A percentile compares a stretch with the other conserved stretches of the same genome.
Conservation (phyloP, 1,140 invertebrate genomes). For the Stenopsyche tienmushanensis region DNA sequence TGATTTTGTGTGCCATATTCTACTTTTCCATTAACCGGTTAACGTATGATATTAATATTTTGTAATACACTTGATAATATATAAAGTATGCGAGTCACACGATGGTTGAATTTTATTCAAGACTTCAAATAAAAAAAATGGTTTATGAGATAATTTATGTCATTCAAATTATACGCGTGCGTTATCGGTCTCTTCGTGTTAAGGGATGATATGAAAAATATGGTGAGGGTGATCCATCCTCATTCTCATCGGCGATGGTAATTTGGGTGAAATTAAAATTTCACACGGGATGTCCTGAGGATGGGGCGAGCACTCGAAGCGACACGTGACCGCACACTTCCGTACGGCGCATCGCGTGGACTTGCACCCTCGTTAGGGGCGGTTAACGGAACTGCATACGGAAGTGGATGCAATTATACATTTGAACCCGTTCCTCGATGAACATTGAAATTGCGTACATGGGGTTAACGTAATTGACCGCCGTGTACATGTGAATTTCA, state of each 20-base stretch:
- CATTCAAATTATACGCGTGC: too few relatives aligned
- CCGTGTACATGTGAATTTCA: neutral
- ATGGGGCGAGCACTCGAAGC: constrained; percentile 23
- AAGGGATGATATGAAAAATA: too few relatives aligned
- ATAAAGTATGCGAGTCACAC: too few relatives aligned
- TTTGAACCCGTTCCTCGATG: constrained; percentile 16
- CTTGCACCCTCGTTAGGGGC: neutral
- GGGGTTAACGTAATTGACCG: constrained; percentile 9
- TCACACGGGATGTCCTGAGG: constrained; percentile 7
- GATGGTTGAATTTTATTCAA: too few relatives aligned
- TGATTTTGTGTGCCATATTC: too few relatives aligned
- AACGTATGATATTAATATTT: too few relatives aligned
- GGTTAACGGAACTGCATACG: too few relatives aligned
- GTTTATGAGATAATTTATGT: too few relatives aligned
- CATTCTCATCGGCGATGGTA: neutral
- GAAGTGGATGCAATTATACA: constrained; percentile 19
- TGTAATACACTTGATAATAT: too few relatives aligned
- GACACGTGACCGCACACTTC: constrained; percentile 24
- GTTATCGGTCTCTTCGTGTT: too few relatives aligned
- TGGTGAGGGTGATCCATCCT: neutral
- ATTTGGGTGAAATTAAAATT: constrained; percentile 9
- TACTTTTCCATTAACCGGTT: too few relatives aligned
- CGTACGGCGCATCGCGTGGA: constrained; percentile 12
- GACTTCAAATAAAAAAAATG: too few relatives aligned
- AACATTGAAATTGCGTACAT: neutral